These are phyloP conservation scores for Crotalus horridus DNA, from an alignment of 2,113 vertebrate genomes.

Conservation along the genomic window DNA sequence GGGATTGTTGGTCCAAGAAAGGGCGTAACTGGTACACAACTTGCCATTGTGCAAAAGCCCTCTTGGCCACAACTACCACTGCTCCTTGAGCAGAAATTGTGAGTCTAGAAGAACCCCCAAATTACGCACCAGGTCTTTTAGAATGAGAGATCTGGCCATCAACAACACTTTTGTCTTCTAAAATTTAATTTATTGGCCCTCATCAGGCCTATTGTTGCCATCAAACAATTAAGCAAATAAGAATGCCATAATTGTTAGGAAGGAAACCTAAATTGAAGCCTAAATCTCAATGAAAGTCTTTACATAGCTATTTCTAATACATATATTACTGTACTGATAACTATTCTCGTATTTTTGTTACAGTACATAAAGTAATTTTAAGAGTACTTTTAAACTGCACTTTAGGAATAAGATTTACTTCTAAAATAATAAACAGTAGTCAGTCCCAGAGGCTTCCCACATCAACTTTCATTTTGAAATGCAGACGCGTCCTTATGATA, in stretches of 20 bases:
- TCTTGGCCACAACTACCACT: not conserved
- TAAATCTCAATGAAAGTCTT: slow-evolving; percentile 22
- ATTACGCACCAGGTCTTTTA: not conserved
- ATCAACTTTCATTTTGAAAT: slow-evolving; percentile 50
- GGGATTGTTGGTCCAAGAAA: not conserved
- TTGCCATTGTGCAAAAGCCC: not conserved
- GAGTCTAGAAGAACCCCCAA: not conserved
- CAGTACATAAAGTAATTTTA: slow-evolving; percentile 24
- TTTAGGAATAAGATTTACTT: slow-evolving; percentile 45
- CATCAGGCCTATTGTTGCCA: not conserved
- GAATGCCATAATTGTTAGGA: slow-evolving; percentile 31
- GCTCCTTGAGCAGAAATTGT: not conserved
- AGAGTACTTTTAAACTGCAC: slow-evolving; percentile 31
- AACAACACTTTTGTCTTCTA: not conserved
- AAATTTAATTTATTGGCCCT: not conserved
- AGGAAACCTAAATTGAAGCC: slow-evolving; percentile 40
- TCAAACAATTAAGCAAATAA: slow-evolving; percentile 23
- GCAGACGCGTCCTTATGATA: slow-evolving; percentile 38
- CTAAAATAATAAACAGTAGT: slow-evolving; percentile 40
- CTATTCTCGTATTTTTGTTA: not conserved
- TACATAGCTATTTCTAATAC: not conserved
- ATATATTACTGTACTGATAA: slow-evolving; percentile 8
- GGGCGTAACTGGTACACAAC: not conserved
- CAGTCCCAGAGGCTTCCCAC: slow-evolving; percentile 14
- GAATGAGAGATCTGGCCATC: not conserved